Evolutionary conservation across 1,140 invertebrate genomes (phyloP).

Genomic region (Dolichoris vasculosae): DNA sequence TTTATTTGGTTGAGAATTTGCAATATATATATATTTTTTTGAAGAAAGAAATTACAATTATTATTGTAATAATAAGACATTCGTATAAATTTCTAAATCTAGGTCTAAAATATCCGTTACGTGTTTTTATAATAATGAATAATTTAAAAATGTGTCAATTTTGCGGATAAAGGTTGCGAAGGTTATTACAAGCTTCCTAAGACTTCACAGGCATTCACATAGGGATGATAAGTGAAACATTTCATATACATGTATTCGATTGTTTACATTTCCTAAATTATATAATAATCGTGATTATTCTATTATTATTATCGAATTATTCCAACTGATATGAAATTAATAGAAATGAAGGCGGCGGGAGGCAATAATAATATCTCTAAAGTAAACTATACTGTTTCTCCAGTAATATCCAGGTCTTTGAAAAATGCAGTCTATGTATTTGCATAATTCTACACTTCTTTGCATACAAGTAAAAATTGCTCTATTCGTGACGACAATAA

Average conservation of each 20-base stretch:
- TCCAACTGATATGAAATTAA: background rate
- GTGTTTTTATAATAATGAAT: background rate
- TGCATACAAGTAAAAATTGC: constrained; percentile 17
- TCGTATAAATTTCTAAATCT: too few species aligned
- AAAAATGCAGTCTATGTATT: background rate
- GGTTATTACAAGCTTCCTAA: background rate
- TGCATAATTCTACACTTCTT: constrained; percentile 9
- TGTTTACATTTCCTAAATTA: background rate
- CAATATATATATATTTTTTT: too few species aligned
- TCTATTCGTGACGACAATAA: background rate
- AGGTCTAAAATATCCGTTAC: background rate
- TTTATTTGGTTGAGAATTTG: too few species aligned
- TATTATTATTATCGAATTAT: background rate
- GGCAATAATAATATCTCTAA: background rate
- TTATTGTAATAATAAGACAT: too few species aligned
- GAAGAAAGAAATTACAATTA: too few species aligned
- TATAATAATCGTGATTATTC: background rate
- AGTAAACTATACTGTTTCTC: background rate
- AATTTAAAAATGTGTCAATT: background rate
- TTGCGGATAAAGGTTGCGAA: background rate
- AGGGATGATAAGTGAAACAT: background rate
- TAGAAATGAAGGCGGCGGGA: background rate
- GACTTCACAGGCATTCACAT: background rate
- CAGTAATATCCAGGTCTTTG: background rate
- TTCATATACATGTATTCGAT: background rate